These are phyloP conservation scores for Lapara coniferarum DNA, from an alignment of 2,888 invertebrate species.

Conservation along the genomic window DNA sequence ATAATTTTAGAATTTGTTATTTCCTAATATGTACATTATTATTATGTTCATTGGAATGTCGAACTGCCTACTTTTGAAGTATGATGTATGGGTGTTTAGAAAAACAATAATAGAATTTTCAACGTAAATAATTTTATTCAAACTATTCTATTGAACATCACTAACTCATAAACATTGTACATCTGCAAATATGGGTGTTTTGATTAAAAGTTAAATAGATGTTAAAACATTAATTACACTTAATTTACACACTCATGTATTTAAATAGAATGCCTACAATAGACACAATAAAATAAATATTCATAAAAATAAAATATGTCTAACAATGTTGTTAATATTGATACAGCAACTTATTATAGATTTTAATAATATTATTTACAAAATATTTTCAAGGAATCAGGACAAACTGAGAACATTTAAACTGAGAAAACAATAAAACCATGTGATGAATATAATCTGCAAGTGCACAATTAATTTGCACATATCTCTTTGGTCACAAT, in stretches of 20 bases:
- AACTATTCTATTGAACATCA: slow-evolving; percentile 84
- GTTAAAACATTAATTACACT: slow-evolving; percentile 66
- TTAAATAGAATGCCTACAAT: slow-evolving; percentile 76
- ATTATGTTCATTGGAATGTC: too few species aligned
- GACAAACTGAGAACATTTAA: slow-evolving; percentile 42
- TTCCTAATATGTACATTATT: too few species aligned
- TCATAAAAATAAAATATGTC: slow-evolving; percentile 74
- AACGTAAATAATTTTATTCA: slow-evolving; percentile 84
- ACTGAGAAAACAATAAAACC: slow-evolving; percentile 26
- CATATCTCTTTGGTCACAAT: slow-evolving; percentile 27
- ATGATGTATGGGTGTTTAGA: slow-evolving; percentile 36
- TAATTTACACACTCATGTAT: slow-evolving; percentile 73
- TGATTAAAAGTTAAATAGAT: slow-evolving; percentile 53
- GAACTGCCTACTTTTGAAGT: neutral
- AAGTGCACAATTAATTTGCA: slow-evolving; percentile 26
- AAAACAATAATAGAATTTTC: slow-evolving; percentile 76
- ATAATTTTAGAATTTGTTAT: too few species aligned
- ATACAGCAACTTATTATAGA: slow-evolving; percentile 66
- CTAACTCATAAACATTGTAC: slow-evolving; percentile 83
- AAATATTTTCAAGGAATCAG: slow-evolving; percentile 51
- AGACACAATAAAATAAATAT: slow-evolving; percentile 74
- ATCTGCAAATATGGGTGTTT: slow-evolving; percentile 81
- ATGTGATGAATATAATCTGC: slow-evolving; percentile 2
- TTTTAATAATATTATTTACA: slow-evolving; percentile 60
- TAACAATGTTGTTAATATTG: slow-evolving; percentile 72